phyloP scores from a whole-genome alignment of 2,797 vertebrate genomes.

The Alosa sapidissima region DNA sequence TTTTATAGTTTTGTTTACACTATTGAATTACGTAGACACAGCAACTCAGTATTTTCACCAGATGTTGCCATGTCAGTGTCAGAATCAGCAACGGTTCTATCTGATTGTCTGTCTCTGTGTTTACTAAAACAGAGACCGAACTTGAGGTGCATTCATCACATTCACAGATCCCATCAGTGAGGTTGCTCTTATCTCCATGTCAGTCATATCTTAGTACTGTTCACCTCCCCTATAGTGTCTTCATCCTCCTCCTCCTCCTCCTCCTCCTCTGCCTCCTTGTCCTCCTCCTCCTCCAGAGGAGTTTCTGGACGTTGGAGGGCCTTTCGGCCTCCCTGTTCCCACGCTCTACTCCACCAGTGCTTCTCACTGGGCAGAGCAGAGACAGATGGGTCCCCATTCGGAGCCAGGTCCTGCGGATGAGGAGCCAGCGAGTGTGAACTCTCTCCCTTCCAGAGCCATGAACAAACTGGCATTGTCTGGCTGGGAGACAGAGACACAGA shows the following conservation, averaged over 20 bases:
- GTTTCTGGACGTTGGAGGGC: neutral
- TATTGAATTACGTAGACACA: neutral
- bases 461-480: conserved; percentile 59
- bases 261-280: conserved; percentile 48
- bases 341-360: conserved; percentile 8
- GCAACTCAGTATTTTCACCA: neutral
- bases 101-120: conserved; percentile 39
- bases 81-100: conserved; percentile 1
- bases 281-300: conserved; percentile 25
- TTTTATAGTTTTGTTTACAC: conserved; percentile 5
- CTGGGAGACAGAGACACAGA: conserved; percentile 36
- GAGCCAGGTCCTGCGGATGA: conserved; percentile 31
- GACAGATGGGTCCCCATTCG: conserved; percentile 33
- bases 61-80: neutral
- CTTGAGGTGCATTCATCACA: neutral
- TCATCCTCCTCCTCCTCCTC: neutral
- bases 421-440: conserved; percentile 25
- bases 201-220: conserved; percentile 13
- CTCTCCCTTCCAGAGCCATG: conserved; percentile 40
- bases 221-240: neutral
- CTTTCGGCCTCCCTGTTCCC: neutral
- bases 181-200: conserved; percentile 24
- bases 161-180: neutral
- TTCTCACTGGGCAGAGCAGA: conserved; percentile 5
- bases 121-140: neutral